phyloP scores from a whole-genome alignment of 1,140 invertebrate species.

The Papilio polytes region DNA sequence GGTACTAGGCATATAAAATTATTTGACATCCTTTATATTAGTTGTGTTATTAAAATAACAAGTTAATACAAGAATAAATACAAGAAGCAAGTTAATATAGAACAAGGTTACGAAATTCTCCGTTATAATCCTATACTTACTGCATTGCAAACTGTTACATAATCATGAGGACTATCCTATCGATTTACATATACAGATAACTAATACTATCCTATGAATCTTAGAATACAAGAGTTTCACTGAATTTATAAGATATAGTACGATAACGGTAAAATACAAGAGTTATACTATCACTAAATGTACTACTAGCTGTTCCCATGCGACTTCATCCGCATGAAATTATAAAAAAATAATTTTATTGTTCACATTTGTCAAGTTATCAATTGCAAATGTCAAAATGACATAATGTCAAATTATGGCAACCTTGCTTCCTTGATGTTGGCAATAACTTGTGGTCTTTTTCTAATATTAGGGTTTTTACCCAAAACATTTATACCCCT shows the following conservation, averaged over 20 bases:
- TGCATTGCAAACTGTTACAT: neutral
- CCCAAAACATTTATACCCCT: no score
- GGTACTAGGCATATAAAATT: no score
- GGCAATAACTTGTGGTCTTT: no score
- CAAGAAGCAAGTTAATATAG: no score
- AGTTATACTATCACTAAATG: no score
- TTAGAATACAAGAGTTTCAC: neutral
- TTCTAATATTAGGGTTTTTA: no score
- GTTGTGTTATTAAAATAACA: neutral
- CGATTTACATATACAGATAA: constrained; percentile 3
- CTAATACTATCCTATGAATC: neutral
- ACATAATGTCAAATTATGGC: no score
- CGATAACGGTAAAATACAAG: neutral
- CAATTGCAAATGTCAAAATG: no score
- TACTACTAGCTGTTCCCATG: neutral
- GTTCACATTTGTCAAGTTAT: no score
- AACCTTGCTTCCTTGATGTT: no score
- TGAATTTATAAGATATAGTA: neutral
- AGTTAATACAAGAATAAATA: neutral
- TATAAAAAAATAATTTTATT: no score
- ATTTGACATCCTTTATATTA: neutral
- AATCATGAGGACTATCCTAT: constrained; percentile 15
- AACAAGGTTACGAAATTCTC: constrained; percentile 5
- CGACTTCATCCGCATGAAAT: no score
- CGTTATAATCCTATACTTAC: constrained; percentile 7